Evolutionary conservation across 2,113 vertebrate genomes (phyloP), one percentile per base, ranked within the genome.

Genomic region (Coptodon rendalli): DNA sequence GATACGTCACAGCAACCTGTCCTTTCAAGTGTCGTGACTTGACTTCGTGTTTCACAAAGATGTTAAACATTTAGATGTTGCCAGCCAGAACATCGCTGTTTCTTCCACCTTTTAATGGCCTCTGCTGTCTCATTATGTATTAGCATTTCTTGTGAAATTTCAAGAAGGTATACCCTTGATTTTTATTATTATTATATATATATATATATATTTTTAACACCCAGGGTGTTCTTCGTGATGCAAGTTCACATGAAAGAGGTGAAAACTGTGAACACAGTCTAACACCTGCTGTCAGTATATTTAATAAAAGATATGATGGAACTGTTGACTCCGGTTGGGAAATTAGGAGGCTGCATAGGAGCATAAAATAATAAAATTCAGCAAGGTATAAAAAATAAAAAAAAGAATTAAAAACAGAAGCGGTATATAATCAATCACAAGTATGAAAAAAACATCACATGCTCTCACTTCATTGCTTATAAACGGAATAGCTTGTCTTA

Each of bases 311-410:
- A 89, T 86, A 40, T 7, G 19, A 82, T 82, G 9, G 45, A 88
- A 14, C 43, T 48, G 84, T 83, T 80, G 81, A 82, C 81, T 89
- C n/a, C 89, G 83, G 16, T 36, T 88, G 89, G 87, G 84, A 89
- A 89, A 92, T 85, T 38, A 54, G 22, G 36, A 48, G 61, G n/a
- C 40, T 80, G 34, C 63, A 13, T 66, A 38, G 73, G 7, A 59
- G 45, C 40, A 86, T 87, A 27, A 76, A 85, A 87, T 85, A 63
- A 61, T 80, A 87, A 43, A 78, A 84, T 34, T 29, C 40, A 52
- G 12, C 10, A 29, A 53, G 8, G n/a, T 82, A 48, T 80, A 57
- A 86, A 45, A 19, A 3, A 66, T 45, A 68, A 7, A 66, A 66
- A 38, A 38, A 38, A 22, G 2, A 8, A 66, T 66, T 38, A 66